Evolutionary conservation across 2,113 vertebrate genomes (phyloP).

Genomic region (Rhinogobius similis): DNA sequence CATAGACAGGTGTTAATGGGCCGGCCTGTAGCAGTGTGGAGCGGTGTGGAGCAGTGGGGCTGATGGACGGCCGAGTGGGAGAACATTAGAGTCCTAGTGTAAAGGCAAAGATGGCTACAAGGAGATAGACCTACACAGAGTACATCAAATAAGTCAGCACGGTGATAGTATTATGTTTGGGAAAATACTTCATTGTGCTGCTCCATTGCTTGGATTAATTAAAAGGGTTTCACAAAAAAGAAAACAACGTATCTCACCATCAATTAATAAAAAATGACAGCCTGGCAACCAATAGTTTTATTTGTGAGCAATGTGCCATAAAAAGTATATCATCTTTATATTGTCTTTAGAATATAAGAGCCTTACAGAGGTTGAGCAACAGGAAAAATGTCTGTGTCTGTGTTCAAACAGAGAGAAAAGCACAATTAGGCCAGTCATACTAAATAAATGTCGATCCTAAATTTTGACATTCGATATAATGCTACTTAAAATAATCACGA

Average conservation of each 20-base stretch:
- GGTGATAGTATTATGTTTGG: background rate
- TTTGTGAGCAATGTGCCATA: too few relatives aligned
- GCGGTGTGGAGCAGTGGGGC: slow-evolving; percentile 33
- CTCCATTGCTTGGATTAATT: background rate
- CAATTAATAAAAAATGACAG: too few relatives aligned
- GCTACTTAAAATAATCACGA: too few relatives aligned
- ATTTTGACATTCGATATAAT: too few relatives aligned
- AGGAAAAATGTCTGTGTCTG: too few relatives aligned
- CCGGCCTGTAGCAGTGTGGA: slow-evolving; percentile 53
- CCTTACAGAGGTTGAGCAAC: too few relatives aligned
- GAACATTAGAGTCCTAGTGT: background rate
- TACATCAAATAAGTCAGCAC: background rate
- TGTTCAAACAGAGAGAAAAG: too few relatives aligned
- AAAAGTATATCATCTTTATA: too few relatives aligned
- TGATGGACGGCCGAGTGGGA: slow-evolving; percentile 45
- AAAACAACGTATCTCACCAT: background rate
- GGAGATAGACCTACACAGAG: background rate
- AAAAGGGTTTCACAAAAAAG: background rate
- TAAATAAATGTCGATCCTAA: too few relatives aligned
- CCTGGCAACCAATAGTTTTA: too few relatives aligned
- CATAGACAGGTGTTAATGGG: slow-evolving; percentile 61
- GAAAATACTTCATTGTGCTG: background rate
- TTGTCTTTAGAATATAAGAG: too few relatives aligned
- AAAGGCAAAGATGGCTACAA: background rate
- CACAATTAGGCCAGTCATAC: too few relatives aligned